Evolutionary conservation across 2,797 vertebrate genomes (phyloP), one percentile per base, ranked within the genome.

Genomic region (Melanotaenia nigrans): DNA sequence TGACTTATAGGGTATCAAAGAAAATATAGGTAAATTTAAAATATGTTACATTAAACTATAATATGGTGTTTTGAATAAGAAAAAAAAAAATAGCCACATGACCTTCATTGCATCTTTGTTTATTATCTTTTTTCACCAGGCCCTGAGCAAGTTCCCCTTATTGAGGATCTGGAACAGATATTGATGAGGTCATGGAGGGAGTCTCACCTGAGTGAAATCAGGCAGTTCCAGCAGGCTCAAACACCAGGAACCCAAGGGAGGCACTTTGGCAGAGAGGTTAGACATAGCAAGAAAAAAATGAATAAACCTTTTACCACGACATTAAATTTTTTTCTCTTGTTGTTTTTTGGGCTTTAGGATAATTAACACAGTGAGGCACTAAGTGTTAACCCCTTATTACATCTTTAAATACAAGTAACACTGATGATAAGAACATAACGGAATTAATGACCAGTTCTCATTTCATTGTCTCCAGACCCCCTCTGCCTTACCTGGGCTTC

Each of bases 131-230:
- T 68, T 58, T n/a, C 45, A 47, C 51, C 22, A 69, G 97, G 95
- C n/a, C 93, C 97, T 0, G 97, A 99, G 85, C 97, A 99, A 88
- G 95, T 97, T 18, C 98, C 97, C 2, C 89, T 98, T 79, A 96
- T 99, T 77, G 97, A 99, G 84, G 98, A 99, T 82, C 86, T 99
- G 92, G 98, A 99, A 85, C 97, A 98, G 87, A 98, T 99, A 84
- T 97, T 99, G 85, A 97, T 97, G 96, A 96, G 96, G 71, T 98
- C 97, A 0, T 99, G 98, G 98, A 94, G 96, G 0, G 97, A 99
- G 67, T 97, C 97, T 0, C 97, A 99, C 79, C 94, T 98, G 61
- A 95, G 95, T 0, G 97, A 99, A 89, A 96, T 97, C 79, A 94
- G 96, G 9, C 97, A 98, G 88, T 96, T 95, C 90, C 98, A 96